Base-by-base conservation (phyloP, 2,888 invertebrate genomes). In the Nemoura dubitans region DNA sequence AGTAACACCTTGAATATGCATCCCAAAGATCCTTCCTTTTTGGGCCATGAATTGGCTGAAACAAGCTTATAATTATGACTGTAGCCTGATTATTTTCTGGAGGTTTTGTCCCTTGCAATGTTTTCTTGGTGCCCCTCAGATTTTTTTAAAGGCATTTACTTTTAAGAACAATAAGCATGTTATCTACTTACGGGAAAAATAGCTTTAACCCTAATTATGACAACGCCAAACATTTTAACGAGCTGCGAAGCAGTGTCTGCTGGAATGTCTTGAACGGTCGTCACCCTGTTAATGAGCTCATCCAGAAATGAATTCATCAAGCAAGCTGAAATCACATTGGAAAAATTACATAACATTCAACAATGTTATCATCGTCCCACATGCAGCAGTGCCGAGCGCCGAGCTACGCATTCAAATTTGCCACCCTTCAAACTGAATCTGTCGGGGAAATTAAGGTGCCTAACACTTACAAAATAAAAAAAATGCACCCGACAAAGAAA, bases 221-320 rank as follows among this genome's bases (percentile, higher is more conserved):
- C 94, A 86, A 95, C 93, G 59, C 93, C 93, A 89, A 97, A 96
- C 86, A 97, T 93, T 83, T 95, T 95, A n/a, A 95, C 95, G 86
- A 98, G 93, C 90, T 97, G 95, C 85, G 94, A 94, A 0, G 97
- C 96, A 90, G 96, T 96, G 89, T 96, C 94, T 76, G 96, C 95
- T 0, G 97, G 95, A 89, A 99, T 97, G 90, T 99, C 98, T 91
- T 97, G 97, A 25, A 95, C 94, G 0, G 93, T 93, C 89, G 95
- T 93, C 59, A 97, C 94, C 87, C 94, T 93, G 87, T 93, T 93
- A 76, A 96, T 94, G 27, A 97, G 90, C 90, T 95, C 95, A 76
- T 94, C 94, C 43, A 96, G 92, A 89, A 95, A 94, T 89, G 94
- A 93, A 91, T 95, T 94, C 87, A 95, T 92, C 86, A 96, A 92